phyloP scores from a whole-genome alignment of 2,797 vertebrate genomes.

The Cheirogaleus major region DNA sequence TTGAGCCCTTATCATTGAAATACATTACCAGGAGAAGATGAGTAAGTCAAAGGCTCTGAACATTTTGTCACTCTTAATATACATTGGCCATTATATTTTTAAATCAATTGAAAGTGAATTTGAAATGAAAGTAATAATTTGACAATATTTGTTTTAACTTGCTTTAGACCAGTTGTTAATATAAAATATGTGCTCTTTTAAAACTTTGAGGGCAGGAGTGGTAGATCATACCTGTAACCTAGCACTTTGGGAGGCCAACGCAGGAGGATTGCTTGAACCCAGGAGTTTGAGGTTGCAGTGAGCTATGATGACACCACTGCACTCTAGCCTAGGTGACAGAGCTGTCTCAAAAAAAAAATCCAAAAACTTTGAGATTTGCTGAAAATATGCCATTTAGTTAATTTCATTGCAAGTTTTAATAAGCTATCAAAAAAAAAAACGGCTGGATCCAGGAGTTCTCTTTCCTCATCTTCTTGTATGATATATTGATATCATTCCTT shows the following conservation, averaged over 20 bases:
- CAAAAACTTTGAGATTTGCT: not conserved
- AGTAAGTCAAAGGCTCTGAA: not conserved
- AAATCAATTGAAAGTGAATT: not conserved
- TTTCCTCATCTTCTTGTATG: not conserved
- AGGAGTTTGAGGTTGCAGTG: too few species aligned
- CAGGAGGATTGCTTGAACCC: not conserved
- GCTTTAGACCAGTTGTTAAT: not conserved
- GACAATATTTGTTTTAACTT: conserved; percentile 8
- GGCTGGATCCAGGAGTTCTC: not conserved
- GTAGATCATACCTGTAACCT: not conserved
- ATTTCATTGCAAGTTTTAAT: not conserved
- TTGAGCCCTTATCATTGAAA: not conserved
- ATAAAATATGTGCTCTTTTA: not conserved
- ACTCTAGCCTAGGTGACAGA: too few species aligned
- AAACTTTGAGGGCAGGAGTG: not conserved
- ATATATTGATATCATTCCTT: not conserved
- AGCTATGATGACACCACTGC: too few species aligned
- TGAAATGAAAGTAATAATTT: not conserved
- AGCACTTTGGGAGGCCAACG: not conserved
- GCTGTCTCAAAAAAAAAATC: not conserved
- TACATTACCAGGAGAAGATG: not conserved
- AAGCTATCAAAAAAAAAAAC: not conserved
- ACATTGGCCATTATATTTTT: not conserved
- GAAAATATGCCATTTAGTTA: not conserved
- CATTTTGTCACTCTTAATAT: not conserved